A percentile compares a stretch with the other conserved stretches of the same genome.
Evolutionary conservation across 2,888 invertebrate species (phyloP).

Genomic region (Melanargia galathea): DNA sequence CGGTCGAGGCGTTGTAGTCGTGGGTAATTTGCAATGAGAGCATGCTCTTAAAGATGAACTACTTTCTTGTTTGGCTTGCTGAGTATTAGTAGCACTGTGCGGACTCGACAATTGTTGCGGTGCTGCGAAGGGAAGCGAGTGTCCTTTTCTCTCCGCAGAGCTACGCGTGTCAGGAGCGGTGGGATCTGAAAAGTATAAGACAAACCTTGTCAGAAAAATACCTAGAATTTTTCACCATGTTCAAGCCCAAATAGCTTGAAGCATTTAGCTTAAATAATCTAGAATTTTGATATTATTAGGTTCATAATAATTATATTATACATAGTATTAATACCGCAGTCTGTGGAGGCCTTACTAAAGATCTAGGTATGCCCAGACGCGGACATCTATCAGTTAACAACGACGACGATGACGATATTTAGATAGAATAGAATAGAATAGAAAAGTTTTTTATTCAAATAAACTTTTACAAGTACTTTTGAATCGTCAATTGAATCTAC

Average conservation of each 20-base stretch:
- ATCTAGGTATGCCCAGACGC: too few species aligned
- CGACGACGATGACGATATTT: too few species aligned
- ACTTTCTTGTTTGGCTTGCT: slow-evolving; percentile 21
- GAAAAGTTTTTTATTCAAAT: too few species aligned
- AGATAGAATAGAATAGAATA: too few species aligned
- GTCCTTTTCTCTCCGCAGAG: slow-evolving; percentile 53
- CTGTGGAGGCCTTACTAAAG: too few species aligned
- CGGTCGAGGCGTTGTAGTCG: slow-evolving; percentile 67
- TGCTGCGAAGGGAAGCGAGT: slow-evolving; percentile 57
- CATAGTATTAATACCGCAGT: too few species aligned
- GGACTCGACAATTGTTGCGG: slow-evolving; percentile 44
- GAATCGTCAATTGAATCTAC: too few species aligned
- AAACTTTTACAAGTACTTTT: too few species aligned
- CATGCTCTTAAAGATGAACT: slow-evolving; percentile 72
- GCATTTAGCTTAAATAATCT: neutral
- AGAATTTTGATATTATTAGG: neutral
- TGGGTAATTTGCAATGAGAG: slow-evolving; percentile 83
- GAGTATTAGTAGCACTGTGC: slow-evolving; percentile 7
- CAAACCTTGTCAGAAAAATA: neutral
- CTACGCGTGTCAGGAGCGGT: slow-evolving; percentile 29
- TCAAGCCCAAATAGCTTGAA: neutral
- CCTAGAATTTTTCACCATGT: neutral
- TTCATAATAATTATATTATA: too few species aligned
- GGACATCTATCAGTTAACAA: too few species aligned
- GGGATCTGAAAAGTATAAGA: slow-evolving; percentile 18